phyloP scores from a whole-genome alignment of 2,797 vertebrate genomes.

The Aldrovandia affinis region DNA sequence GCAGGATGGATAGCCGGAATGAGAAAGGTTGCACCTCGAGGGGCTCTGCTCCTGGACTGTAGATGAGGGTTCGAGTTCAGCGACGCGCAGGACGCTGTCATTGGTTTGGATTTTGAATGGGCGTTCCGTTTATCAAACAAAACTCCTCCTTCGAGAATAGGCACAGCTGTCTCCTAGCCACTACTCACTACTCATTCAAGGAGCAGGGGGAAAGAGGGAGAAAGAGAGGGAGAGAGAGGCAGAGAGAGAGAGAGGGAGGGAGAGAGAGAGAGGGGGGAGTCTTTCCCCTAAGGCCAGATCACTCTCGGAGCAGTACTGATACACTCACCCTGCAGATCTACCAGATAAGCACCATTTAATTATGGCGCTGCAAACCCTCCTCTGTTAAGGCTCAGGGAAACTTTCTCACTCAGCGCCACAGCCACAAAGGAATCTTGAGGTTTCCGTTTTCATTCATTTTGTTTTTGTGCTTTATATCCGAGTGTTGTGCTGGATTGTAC shows the following conservation, averaged over 20 bases:
- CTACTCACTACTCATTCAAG: neutral
- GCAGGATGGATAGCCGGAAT: neutral
- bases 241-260: neutral
- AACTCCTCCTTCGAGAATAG: constrained; percentile 13
- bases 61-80: constrained; percentile 15
- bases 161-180: neutral
- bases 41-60: neutral
- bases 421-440: neutral
- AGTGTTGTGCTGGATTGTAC: neutral
- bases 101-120: constrained; percentile 21
- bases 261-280: neutral
- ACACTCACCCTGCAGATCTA: neutral
- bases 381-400: neutral
- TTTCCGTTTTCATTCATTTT: neutral
- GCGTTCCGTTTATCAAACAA: neutral
- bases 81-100: constrained; percentile 17
- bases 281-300: neutral
- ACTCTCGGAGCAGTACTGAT: neutral
- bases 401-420: neutral
- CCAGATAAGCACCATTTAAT: constrained; percentile 6
- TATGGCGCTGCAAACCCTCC: neutral
- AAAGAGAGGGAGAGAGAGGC: no score
- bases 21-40: neutral
- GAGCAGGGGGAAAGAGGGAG: neutral
- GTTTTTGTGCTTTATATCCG: no score